Base-by-base conservation (phyloP, 1,140 invertebrate species). In the Hermatobates lingyangjiaoensis region DNA sequence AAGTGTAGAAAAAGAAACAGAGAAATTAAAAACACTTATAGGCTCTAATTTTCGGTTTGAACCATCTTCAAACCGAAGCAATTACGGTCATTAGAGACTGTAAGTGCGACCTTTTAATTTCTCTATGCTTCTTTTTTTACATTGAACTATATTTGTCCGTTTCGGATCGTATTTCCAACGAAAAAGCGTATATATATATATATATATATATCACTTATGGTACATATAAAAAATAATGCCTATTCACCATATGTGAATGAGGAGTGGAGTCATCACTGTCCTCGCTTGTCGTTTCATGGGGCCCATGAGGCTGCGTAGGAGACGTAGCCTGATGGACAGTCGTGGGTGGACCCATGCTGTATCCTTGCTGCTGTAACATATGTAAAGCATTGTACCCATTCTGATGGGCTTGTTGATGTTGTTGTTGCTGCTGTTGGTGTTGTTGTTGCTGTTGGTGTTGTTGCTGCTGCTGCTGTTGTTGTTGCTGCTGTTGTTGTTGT, bases 181-280 rank as follows among this genome's bases (percentile, higher is more conserved):
- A n/a, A n/a, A n/a, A n/a, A n/a, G n/a, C n/a, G n/a, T n/a, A n/a
- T n/a, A n/a, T n/a, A n/a, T n/a, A n/a, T n/a, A n/a, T n/a, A n/a
- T n/a, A n/a, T n/a, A n/a, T n/a, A n/a, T n/a, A n/a, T n/a, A n/a
- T n/a, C n/a, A n/a, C n/a, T n/a, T n/a, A n/a, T n/a, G n/a, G n/a
- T n/a, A n/a, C n/a, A n/a, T n/a, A 45, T 20, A 3, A 3, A 23
- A 45, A 44, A n/a, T 14, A n/a, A 14, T 44, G 21, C 24, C 45
- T 26, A 61, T 63, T 71, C 59, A 79, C 77, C 68, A 78, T 73
- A 4, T 72, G 74, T 15, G 75, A 69, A 63, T 79, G 77, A 28
- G 83, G 83, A 21, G 84, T 80, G 65, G 82, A 86, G 61, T 89
- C 87, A 66, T 90, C 85, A 60, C 83, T 87, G 60, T 88, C 85